Evolutionary conservation across 2,797 vertebrate species (phyloP), one percentile per base, ranked within the genome.

Genomic region (Zenarchopterus dispar): DNA sequence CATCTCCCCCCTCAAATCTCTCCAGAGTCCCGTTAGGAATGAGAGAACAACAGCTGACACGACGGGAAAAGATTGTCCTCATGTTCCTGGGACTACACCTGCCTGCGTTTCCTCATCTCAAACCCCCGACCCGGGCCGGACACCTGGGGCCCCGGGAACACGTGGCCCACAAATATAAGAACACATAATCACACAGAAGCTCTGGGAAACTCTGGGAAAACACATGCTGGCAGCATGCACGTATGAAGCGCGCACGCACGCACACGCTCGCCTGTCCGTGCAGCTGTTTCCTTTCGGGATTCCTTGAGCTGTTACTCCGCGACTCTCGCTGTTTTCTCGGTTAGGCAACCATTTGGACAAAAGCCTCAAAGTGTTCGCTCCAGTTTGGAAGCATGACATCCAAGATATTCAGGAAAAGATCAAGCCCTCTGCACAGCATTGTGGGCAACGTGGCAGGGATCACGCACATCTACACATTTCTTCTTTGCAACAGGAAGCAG

Each of bases 21-120:
- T 94, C 77, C 91, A 81, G 91, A 93, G 93, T 92, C 91, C 93
- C 86, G 91, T 93, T 92, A 80, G 81, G 77, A 86, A 68, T 31
- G 49, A 73, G 57, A 77, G 68, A 93, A 95, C 94, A 95, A 95
- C 93, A 93, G 94, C 91, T 94, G 78, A 92, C 92, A 92, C 93
- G 95, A 94, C 91, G 92, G 93, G 93, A 93, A 93, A 80, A 22
- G 49, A 66, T 11, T 57, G 47, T 58, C 63, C 74, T 58, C 33
- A 31, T 36, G 41, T 49, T 65, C 45, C n/a, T 26, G 19, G 57
- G n/a, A 18, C 49, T 18, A 44, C 42, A 79, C 72, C 68, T 79
- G 81, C 5, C 56, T 48, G n/a, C 44, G 46, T 41, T 49, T 44
- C 46, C 52, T 63, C 24, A 3, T 16, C 10, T 13, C 5, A 0